These are phyloP conservation scores for Sparidentex hasta DNA, from an alignment of 2,797 vertebrate genomes.

Conservation along the genomic window DNA sequence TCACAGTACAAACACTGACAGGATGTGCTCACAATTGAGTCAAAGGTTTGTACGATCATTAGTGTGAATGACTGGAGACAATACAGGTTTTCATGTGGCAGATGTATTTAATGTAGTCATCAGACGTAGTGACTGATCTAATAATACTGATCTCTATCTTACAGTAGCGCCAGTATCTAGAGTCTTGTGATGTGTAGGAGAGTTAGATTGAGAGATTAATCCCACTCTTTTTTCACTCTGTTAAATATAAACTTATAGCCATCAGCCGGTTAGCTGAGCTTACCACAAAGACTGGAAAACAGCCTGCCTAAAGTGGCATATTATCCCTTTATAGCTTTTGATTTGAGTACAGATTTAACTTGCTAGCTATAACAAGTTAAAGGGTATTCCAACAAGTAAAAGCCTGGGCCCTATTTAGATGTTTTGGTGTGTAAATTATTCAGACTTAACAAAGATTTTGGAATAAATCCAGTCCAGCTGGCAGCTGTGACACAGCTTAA, in stretches of 20 bases:
- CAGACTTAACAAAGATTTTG: no score
- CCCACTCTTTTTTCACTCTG: not conserved
- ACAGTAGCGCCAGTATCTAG: no score
- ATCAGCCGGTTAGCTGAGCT: not conserved
- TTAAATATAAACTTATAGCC: not conserved
- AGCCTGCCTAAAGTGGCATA: not conserved
- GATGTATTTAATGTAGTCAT: constrained; percentile 18
- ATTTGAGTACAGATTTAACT: not conserved
- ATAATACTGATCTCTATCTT: not conserved
- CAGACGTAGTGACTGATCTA: not conserved
- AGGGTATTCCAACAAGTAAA: no score
- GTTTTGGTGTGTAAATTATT: no score
- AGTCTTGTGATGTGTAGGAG: no score
- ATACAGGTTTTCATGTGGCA: constrained; percentile 21
- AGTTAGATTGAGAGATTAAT: no score
- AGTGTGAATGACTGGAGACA: constrained; percentile 5
- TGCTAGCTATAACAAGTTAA: no score
- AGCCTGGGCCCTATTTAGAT: no score
- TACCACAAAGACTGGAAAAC: not conserved
- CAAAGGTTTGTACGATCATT: not conserved
- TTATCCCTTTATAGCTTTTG: not conserved
- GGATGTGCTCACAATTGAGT: not conserved
- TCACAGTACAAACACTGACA: not conserved
- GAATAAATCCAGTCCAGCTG: no score
- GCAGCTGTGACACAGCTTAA: no score